Evolutionary conservation across 2,113 vertebrate genomes (phyloP).

Genomic region (Calypte anna): DNA sequence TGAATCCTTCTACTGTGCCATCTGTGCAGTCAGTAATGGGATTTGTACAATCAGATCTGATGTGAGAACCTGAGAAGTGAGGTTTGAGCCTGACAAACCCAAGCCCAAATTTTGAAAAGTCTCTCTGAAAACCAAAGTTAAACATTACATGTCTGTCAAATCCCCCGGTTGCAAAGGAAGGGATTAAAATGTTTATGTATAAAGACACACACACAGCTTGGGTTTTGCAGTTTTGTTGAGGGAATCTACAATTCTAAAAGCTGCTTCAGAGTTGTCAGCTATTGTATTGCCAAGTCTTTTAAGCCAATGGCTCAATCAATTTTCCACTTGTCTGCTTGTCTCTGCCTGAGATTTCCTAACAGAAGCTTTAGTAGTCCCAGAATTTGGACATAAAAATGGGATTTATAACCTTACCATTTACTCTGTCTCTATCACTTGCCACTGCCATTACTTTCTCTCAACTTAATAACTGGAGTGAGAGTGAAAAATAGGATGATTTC

Average conservation of each 20-base stretch:
- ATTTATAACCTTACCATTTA: conserved; percentile 29
- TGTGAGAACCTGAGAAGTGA: background rate
- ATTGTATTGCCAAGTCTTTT: background rate
- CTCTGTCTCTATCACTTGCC: background rate
- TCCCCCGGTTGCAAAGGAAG: background rate
- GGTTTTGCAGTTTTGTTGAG: background rate
- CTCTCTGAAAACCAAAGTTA: background rate
- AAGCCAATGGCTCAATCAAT: background rate
- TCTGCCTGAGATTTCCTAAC: conserved; percentile 16
- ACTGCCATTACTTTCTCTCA: background rate
- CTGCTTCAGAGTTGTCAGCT: background rate
- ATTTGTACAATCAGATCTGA: background rate
- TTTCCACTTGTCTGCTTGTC: conserved; percentile 6
- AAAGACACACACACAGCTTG: background rate
- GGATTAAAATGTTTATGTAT: background rate
- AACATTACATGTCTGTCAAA: background rate
- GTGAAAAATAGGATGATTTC: background rate
- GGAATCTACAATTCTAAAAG: background rate
- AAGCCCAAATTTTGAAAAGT: background rate
- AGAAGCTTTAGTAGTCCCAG: background rate
- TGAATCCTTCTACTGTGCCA: background rate
- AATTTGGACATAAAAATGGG: conserved; percentile 1
- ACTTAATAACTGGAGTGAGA: background rate
- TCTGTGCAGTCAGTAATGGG: background rate
- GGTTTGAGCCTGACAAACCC: background rate